Percentiles rank a stretch among this genome's conserved stretches.
Evolutionary conservation across 2,888 invertebrate species (phyloP).

Genomic region (Caenorhabditis sinica): DNA sequence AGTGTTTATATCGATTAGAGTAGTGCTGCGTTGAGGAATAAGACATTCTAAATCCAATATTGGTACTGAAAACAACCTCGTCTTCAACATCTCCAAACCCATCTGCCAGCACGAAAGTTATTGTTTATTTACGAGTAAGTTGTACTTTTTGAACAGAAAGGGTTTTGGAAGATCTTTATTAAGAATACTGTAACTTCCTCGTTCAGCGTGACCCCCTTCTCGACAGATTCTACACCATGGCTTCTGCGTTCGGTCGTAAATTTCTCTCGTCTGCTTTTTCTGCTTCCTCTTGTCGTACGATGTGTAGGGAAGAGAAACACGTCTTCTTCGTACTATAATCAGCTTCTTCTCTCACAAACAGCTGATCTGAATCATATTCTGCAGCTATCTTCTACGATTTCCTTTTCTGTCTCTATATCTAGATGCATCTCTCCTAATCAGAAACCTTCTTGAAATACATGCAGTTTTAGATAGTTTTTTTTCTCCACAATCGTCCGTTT

Average conservation of each 20-base stretch:
- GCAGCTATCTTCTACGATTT: slow-evolving; percentile 28
- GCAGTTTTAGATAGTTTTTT: neutral
- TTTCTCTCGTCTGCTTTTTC: slow-evolving; percentile 38
- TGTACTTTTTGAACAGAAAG: neutral
- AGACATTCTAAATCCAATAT: too few relatives aligned
- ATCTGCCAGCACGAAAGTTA: too few relatives aligned
- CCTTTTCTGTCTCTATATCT: neutral
- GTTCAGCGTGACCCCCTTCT: neutral
- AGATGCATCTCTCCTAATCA: neutral
- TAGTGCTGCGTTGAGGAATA: too few relatives aligned
- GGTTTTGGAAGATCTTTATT: neutral
- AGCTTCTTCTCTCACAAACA: slow-evolving; percentile 31
- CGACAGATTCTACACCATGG: neutral
- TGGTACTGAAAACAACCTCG: too few relatives aligned
- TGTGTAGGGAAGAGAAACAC: slow-evolving; percentile 40
- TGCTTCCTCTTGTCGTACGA: slow-evolving; percentile 11
- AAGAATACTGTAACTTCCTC: neutral
- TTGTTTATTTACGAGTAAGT: too few relatives aligned
- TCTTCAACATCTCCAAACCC: neutral
- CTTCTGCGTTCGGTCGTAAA: slow-evolving; percentile 46
- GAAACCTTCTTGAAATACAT: neutral
- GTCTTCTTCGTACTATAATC: slow-evolving; percentile 40
- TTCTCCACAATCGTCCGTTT: neutral
- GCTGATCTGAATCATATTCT: slow-evolving; percentile 36
- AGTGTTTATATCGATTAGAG: too few relatives aligned